Evolutionary conservation across 1,140 invertebrate genomes (phyloP), one percentile per base, ranked within the genome.

Genomic region (Kradibia gibbosae): DNA sequence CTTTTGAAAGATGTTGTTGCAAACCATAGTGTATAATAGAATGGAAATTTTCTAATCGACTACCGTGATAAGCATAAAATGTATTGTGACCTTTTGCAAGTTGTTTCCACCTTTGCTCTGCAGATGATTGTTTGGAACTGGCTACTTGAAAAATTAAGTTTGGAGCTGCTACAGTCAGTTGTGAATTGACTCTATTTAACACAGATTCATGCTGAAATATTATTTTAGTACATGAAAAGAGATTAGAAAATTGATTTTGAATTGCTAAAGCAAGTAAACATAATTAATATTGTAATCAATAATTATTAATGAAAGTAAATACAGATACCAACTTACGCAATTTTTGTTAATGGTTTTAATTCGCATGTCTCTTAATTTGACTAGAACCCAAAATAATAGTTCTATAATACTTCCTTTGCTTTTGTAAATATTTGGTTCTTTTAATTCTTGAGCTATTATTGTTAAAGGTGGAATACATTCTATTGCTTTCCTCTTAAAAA

Each of bases 11-110:
- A 89, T 94, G 94, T 84, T 94, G 94, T 84, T 95, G 94, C 77
- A 96, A 89, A 42, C 96, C 96, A 90, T 95, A 94, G 88, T 96
- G 93, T 53, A 96, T 87, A 82, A 97, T 96, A 0, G 95, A 95
- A 91, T 96, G 94, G 88, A 96, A 96, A 90, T 96, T 96, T 89
- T 96, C 95, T 76, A 96, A 89, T 82, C 94, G 92, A 88, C 95
- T 96, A 36, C 96, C 96, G 90, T 96, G 95, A 86, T 94, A 97
- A 20, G 95, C 95, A 88, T 93, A 93, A 86, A 95, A 93, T 28
- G 93, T 92, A 76, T 92, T 91, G 83, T 92, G 91, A 80, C 93
- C 91, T 85, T 92, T 89, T 28, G 92, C 89, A 45, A 92, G 81
- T 42, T 91, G 91, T 84, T 90, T 91, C 93, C 93, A 95, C 83